Conservation (phyloP, 2,797 vertebrate species). For the Spinus pinus region DNA sequence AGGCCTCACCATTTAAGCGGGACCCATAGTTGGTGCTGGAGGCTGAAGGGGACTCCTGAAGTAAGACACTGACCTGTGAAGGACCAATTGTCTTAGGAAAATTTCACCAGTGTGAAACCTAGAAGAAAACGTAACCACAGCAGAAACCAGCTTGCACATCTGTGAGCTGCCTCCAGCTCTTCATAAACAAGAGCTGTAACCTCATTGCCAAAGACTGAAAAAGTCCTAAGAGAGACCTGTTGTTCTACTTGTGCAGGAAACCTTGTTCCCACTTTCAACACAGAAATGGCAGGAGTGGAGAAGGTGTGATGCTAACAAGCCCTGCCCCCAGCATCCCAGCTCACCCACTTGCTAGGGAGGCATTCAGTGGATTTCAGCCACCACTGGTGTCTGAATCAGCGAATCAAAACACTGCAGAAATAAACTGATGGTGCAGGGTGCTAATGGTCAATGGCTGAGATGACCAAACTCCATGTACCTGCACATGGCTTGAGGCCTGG, state of each 20-base stretch:
- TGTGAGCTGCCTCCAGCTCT: not conserved
- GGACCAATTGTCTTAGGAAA: not conserved
- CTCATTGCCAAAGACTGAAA: not conserved
- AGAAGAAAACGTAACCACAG: not conserved
- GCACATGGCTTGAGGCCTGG: not conserved
- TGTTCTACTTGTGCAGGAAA: not conserved
- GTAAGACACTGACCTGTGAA: not conserved
- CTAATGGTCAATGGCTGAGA: not conserved
- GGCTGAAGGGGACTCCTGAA: not conserved
- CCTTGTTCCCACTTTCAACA: not conserved
- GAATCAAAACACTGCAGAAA: not conserved
- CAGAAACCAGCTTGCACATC: not conserved
- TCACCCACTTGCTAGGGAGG: not conserved
- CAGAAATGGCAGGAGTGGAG: not conserved
- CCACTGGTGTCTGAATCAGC: not conserved
- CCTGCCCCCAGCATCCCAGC: fast-evolving
- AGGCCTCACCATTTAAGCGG: not conserved
- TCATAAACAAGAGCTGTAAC: not conserved
- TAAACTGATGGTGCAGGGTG: not conserved
- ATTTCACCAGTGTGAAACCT: not conserved
- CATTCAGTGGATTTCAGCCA: not conserved
- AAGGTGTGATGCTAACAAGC: not conserved
- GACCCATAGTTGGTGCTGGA: not conserved
- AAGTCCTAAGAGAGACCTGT: not conserved
- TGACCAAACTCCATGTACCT: not conserved